Conservation (phyloP, 1,140 invertebrate species). For the Agrypnia vestita region DNA sequence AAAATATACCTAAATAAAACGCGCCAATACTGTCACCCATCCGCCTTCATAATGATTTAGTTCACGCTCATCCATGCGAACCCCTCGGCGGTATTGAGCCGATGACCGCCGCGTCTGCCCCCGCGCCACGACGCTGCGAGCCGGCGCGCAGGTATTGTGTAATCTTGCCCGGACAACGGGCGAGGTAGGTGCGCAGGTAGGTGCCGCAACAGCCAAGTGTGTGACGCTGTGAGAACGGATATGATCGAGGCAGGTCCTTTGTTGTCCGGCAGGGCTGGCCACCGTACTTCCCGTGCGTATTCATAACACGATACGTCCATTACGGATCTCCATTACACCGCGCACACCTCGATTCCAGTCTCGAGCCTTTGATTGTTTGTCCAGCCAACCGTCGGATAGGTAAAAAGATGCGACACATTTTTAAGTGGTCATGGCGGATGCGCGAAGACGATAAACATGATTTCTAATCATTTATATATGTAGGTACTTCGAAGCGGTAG, state of each 20-base stretch:
- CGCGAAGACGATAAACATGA: neutral
- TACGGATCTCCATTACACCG: slow-evolving; percentile 41
- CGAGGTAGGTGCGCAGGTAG: no score
- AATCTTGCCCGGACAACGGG: slow-evolving; percentile 36
- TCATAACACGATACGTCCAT: slow-evolving; percentile 56
- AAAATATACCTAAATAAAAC: no score
- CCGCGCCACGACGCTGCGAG: neutral
- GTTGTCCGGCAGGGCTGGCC: slow-evolving; percentile 29
- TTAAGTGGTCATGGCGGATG: slow-evolving; percentile 31
- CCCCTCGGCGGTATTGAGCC: neutral
- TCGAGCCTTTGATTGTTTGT: slow-evolving; percentile 19
- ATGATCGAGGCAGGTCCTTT: slow-evolving; percentile 45
- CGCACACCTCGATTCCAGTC: slow-evolving; percentile 46
- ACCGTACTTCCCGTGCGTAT: slow-evolving; percentile 45
- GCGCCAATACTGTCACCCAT: no score
- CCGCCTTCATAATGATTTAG: no score
- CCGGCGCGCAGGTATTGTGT: slow-evolving; percentile 9
- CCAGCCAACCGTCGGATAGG: slow-evolving; percentile 24
- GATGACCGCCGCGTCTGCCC: neutral
- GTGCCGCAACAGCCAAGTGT: slow-evolving; percentile 26
- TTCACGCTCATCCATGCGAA: neutral
- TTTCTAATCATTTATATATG: neutral
- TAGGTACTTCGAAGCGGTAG: no score
- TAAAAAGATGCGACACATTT: slow-evolving; percentile 34
- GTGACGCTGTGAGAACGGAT: slow-evolving; percentile 48